Evolutionary conservation across 2,113 vertebrate genomes (phyloP).

Genomic region (Urocynchramus pylzowi): DNA sequence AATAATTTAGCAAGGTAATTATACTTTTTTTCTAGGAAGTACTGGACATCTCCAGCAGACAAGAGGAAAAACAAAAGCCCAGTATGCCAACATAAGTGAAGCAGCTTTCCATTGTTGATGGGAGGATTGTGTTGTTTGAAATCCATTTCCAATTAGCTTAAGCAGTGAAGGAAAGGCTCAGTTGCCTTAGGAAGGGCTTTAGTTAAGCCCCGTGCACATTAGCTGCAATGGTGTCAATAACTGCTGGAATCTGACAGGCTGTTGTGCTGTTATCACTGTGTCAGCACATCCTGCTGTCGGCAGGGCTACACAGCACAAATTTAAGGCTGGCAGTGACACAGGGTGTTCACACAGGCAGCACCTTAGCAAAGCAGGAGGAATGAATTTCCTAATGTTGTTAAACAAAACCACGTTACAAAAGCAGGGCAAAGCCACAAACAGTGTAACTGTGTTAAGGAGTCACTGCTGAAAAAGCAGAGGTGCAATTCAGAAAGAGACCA

Average conservation of each 20-base stretch:
- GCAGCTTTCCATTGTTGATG: neutral
- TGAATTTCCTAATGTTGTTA: neutral
- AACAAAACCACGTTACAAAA: neutral
- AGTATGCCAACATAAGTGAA: neutral
- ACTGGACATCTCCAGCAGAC: neutral
- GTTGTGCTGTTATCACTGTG: neutral
- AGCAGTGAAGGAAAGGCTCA: neutral
- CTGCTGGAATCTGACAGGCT: neutral
- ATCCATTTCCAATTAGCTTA: slow-evolving; percentile 41
- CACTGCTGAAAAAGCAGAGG: neutral
- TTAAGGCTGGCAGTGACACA: neutral
- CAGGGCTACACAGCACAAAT: neutral
- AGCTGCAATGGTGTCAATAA: slow-evolving; percentile 17
- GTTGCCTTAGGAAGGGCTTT: slow-evolving; percentile 32
- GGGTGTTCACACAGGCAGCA: neutral
- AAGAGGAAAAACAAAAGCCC: neutral
- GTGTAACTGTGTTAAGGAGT: neutral
- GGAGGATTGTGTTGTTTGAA: slow-evolving; percentile 17
- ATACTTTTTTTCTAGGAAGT: neutral
- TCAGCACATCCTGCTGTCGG: slow-evolving; percentile 19
- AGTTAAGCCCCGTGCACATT: neutral
- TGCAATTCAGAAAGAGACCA: neutral
- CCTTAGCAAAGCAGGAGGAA: neutral
- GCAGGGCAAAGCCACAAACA: neutral
- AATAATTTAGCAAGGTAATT: neutral